A percentile compares a stretch with the other conserved stretches of the same genome.
phyloP scores from a whole-genome alignment of 2,888 invertebrate genomes.

The Cephus spinipes region DNA sequence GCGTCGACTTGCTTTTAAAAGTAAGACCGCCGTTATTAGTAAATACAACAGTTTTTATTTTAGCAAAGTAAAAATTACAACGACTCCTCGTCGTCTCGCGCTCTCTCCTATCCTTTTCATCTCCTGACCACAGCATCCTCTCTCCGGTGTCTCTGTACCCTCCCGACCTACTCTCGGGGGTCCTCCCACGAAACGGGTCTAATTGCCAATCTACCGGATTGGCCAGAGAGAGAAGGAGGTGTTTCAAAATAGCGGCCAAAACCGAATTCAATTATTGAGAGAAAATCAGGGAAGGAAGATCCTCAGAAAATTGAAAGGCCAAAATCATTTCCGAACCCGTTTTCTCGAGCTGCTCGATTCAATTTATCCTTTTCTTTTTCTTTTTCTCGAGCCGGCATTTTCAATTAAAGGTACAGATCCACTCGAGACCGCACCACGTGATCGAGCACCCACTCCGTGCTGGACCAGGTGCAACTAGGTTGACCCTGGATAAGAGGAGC shows the following conservation, averaged over 20 bases:
- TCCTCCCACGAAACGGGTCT: conserved; percentile 4
- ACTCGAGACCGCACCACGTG: neutral
- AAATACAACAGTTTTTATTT: conserved; percentile 59
- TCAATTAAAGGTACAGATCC: neutral
- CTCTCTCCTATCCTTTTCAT: neutral
- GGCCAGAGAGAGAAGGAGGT: neutral
- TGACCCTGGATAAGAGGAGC: neutral
- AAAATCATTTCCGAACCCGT: neutral
- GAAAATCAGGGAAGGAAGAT: conserved; percentile 17
- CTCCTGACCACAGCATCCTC: neutral
- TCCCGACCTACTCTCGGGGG: neutral
- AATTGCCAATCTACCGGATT: conserved; percentile 16
- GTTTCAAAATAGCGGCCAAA: neutral
- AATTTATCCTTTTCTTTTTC: conserved; percentile 22
- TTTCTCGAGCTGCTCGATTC: conserved; percentile 5
- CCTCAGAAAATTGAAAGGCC: neutral
- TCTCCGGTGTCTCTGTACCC: neutral
- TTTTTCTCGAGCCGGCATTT: conserved; percentile 8
- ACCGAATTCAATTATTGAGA: conserved; percentile 22
- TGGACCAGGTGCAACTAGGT: neutral
- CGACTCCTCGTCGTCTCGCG: neutral
- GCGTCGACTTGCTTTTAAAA: conserved; percentile 56
- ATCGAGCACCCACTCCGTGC: neutral
- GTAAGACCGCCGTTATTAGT: conserved; percentile 61
- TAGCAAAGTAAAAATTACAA: conserved; percentile 14